These are phyloP conservation scores for Bos javanicus DNA, from an alignment of 2,113 vertebrate genomes.

Conservation along the genomic window DNA sequence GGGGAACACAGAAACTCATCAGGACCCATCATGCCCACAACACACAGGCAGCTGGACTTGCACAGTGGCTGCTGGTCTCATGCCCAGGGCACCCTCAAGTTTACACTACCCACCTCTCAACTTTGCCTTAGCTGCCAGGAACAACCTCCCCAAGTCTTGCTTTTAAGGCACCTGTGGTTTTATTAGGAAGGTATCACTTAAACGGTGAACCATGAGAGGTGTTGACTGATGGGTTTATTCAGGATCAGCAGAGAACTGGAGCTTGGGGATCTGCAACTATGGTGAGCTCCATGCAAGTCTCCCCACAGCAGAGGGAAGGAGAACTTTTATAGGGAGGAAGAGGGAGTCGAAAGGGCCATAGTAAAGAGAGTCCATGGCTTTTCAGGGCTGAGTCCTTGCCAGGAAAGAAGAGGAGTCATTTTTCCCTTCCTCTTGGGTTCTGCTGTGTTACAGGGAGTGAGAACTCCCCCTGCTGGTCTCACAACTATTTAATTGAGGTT, in stretches of 20 bases:
- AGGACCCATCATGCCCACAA: background rate
- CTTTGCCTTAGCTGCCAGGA: background rate
- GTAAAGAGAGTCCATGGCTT: background rate
- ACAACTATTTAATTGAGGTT: background rate
- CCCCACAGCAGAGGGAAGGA: background rate
- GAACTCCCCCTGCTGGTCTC: background rate
- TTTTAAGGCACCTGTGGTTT: background rate
- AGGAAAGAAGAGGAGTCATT: background rate
- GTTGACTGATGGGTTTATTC: background rate
- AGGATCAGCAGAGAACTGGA: background rate
- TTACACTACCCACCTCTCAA: background rate
- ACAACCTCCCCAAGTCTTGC: background rate
- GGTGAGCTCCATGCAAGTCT: background rate
- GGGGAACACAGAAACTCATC: background rate
- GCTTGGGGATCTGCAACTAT: background rate
- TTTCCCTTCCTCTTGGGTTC: background rate
- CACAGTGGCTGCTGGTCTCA: accelerated
- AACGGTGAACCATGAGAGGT: background rate
- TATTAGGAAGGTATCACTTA: background rate
- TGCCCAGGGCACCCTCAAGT: accelerated
- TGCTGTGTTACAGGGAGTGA: background rate
- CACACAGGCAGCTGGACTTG: background rate
- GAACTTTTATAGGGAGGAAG: background rate
- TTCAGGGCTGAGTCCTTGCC: background rate
- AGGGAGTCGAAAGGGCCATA: background rate